Conservation (phyloP, 2,113 vertebrate species). For the Neolamprologus tretocephalus region DNA sequence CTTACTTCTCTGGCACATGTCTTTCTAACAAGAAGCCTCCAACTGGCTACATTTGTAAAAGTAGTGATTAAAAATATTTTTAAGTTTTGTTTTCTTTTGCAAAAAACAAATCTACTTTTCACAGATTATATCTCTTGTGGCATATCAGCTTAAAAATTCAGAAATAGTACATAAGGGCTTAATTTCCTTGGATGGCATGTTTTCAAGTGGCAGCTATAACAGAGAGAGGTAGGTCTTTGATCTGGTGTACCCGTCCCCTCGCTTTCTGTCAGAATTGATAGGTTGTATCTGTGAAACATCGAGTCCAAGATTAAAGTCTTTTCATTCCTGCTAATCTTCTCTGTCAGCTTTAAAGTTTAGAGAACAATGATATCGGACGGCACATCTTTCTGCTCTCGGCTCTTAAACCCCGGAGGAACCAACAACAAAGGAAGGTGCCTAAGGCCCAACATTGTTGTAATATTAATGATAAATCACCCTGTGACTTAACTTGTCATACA, state of each 20-base stretch:
- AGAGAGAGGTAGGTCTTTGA: not conserved
- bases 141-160: not conserved
- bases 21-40: not conserved
- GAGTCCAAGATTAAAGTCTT: conserved; percentile 20
- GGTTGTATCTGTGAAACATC: not conserved
- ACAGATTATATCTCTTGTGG: not conserved
- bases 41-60: not conserved
- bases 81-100: not conserved
- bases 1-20: not conserved
- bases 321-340: conserved; percentile 22
- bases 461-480: not conserved
- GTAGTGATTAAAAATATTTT: not conserved
- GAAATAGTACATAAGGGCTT: not conserved
- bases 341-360: not conserved
- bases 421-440: not conserved
- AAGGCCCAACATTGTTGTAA: not conserved
- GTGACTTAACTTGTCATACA: not conserved
- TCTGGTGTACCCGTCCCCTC: not conserved
- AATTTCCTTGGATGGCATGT: not conserved
- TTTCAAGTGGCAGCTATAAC: not conserved
- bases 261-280: not conserved
- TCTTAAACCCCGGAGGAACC: not conserved
- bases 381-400: not conserved
- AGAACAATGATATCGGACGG: conserved; percentile 1
- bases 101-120: not conserved